phyloP scores from a whole-genome alignment of 2,888 invertebrate genomes.

The Nomada ferruginata region DNA sequence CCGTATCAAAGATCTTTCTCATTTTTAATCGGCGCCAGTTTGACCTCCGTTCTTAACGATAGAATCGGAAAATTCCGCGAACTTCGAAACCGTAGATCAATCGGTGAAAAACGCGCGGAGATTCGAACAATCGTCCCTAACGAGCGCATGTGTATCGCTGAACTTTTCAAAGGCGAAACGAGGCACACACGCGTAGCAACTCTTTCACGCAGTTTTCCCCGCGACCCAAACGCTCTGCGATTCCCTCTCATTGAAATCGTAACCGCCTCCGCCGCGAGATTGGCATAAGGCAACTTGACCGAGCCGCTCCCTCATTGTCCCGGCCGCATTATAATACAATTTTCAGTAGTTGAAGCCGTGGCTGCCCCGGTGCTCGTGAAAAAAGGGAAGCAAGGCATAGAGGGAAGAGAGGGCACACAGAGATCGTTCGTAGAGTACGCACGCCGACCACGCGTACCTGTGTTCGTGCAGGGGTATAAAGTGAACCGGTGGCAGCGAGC shows the following conservation, averaged over 20 bases:
- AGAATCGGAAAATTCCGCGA: too few species aligned
- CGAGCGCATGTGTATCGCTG: slow-evolving; percentile 10
- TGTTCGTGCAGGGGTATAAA: slow-evolving; percentile 76
- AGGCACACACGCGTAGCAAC: slow-evolving; percentile 4
- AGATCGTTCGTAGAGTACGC: slow-evolving; percentile 46
- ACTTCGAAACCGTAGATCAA: too few species aligned
- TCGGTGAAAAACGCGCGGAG: too few species aligned
- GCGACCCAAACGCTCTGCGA: slow-evolving; percentile 18
- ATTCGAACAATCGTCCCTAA: slow-evolving; percentile 16
- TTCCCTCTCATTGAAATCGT: slow-evolving; percentile 77
- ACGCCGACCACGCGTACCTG: slow-evolving; percentile 60
- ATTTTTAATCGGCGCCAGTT: too few species aligned
- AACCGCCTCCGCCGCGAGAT: slow-evolving; percentile 79
- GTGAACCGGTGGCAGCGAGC: slow-evolving; percentile 82
- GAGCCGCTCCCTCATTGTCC: slow-evolving; percentile 79
- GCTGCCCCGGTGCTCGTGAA: slow-evolving; percentile 22
- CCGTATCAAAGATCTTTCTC: too few species aligned
- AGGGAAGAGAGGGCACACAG: slow-evolving; percentile 5
- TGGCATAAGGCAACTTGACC: slow-evolving; percentile 83
- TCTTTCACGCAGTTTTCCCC: slow-evolving; percentile 35
- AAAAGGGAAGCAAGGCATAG: slow-evolving; percentile 25
- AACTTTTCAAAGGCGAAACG: not conserved
- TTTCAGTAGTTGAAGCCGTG: slow-evolving; percentile 77
- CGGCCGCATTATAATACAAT: slow-evolving; percentile 82
- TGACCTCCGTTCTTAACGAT: too few species aligned